Base-by-base conservation (phyloP, 1,140 invertebrate species). In the Sitophilus oryzae region DNA sequence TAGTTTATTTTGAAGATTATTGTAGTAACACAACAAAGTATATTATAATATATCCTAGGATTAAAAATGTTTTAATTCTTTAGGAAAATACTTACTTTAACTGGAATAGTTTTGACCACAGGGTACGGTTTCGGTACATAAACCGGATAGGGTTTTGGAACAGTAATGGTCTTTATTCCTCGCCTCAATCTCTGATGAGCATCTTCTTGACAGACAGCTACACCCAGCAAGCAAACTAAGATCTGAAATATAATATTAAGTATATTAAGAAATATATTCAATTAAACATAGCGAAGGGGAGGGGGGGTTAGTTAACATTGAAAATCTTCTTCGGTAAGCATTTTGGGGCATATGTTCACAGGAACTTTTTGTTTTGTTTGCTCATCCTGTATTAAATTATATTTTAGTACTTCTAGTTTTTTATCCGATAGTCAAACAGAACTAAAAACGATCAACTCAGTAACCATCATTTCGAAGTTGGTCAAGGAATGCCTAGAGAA, bases 81-180 rank as follows among this genome's bases (percentile, higher is more conserved):
- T 14, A 6, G 15, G 15, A 4, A 38, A 38, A 38, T 44, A 20
- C 48, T 37, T 23, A 54, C 40, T 59, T 47, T 49, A 21, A 58
- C 45, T 10, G 23, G 47, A 16, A 44, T 51, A 47, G 50, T 67
- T 37, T 67, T 62, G n/a, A 59, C 43, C 5, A 65, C 62, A 1
- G 64, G 63, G 22, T 59, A 60, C 34, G 66, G 63, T 58, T 68
- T 63, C 11, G 67, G 63, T 42, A 67, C 57, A 42, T 67, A 63
- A 11, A 67, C 58, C 3, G 67, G 66, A 40, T 66, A 64, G 23
- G 59, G 61, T 47, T 67, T 61, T 4, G 67, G 63, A 41, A 66
- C 62, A 48, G 62, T 63, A 23, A 66, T 54, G 41, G 66, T 66
- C 34, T 57, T 51, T 23, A 57, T 35, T 57, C 55, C 55, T 40